Conservation (phyloP, 2,113 vertebrate species). For the Oplegnathus fasciatus region DNA sequence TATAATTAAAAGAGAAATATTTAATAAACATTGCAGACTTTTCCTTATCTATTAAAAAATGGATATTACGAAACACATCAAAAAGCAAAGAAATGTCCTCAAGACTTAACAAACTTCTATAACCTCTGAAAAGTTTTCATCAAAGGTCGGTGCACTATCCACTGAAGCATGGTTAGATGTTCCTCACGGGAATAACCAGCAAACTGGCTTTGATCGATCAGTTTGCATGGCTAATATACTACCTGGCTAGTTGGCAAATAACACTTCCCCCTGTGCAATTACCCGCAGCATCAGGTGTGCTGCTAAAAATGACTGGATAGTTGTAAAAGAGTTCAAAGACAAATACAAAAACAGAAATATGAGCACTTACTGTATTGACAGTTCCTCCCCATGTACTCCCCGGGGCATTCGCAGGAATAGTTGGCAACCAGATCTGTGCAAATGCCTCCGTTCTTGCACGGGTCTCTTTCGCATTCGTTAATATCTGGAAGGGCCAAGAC, state of each 20-base stretch:
- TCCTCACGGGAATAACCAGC: conserved; percentile 21
- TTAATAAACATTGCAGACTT: neutral
- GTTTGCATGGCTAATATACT: neutral
- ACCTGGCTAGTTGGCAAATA: neutral
- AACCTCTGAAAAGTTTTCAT: conserved; percentile 1
- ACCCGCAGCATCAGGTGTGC: conserved; percentile 35
- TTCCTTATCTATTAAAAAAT: neutral
- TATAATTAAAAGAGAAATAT: neutral
- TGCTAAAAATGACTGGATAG: conserved; percentile 10
- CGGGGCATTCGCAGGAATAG: conserved; percentile 98
- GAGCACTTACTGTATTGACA: conserved; percentile 96
- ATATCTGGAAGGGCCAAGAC: conserved; percentile 87
- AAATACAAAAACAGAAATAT: conserved; percentile 32
- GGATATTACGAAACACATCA: neutral
- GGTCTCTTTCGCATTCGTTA: conserved; percentile 95
- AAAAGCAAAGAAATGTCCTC: neutral
- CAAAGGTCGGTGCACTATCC: neutral
- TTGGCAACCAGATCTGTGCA: conserved; percentile 97
- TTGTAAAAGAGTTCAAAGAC: conserved; percentile 19
- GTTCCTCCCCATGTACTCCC: conserved; percentile 98
- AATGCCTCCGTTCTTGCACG: conserved; percentile 96
- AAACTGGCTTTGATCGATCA: conserved; percentile 20
- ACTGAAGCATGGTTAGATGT: neutral
- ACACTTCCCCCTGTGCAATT: conserved; percentile 11
- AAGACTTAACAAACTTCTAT: neutral